A percentile compares a stretch with the other conserved stretches of the same genome.
phyloP scores from a whole-genome alignment of 2,888 invertebrate species.

The Cyclophora albipunctata region DNA sequence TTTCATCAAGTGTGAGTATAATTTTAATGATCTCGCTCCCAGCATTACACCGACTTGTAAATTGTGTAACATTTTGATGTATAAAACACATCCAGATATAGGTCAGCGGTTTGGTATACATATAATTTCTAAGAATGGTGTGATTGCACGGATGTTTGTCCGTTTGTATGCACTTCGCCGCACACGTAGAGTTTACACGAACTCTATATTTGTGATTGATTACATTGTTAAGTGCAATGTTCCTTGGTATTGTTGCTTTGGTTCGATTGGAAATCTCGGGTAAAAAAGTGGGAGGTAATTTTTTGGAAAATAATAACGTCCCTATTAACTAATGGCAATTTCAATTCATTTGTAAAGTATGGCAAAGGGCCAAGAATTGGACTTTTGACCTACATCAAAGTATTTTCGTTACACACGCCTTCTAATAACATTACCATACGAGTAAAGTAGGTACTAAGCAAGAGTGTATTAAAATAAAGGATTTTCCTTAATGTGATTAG shows the following conservation, averaged over 20 bases:
- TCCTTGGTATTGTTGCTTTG: no score
- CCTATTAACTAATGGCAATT: no score
- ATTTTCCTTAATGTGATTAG: not conserved
- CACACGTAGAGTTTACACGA: constrained; percentile 41
- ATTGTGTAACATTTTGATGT: constrained; percentile 62
- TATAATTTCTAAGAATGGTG: constrained; percentile 62
- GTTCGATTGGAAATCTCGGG: no score
- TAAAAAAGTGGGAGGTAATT: no score
- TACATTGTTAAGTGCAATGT: constrained; percentile 38
- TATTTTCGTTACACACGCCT: no score
- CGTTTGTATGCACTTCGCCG: constrained; percentile 36
- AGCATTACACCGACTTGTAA: constrained; percentile 42
- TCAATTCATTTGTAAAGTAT: no score
- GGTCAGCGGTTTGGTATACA: constrained; percentile 52
- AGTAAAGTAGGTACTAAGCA: no score
- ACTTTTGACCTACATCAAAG: no score
- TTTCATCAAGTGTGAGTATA: constrained; percentile 33
- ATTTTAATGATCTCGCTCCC: constrained; percentile 30
- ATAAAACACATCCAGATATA: constrained; percentile 54
- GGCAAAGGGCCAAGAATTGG: no score
- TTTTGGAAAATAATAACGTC: no score
- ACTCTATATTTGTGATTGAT: constrained; percentile 36
- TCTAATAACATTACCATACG: no score
- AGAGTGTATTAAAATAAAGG: no score
- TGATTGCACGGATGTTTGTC: constrained; percentile 62